Percentiles rank a stretch among this genome's conserved stretches.
These are phyloP conservation scores for Perdix hodgsoniae DNA, from an alignment of 2,797 vertebrate species.

Conservation along the genomic window DNA sequence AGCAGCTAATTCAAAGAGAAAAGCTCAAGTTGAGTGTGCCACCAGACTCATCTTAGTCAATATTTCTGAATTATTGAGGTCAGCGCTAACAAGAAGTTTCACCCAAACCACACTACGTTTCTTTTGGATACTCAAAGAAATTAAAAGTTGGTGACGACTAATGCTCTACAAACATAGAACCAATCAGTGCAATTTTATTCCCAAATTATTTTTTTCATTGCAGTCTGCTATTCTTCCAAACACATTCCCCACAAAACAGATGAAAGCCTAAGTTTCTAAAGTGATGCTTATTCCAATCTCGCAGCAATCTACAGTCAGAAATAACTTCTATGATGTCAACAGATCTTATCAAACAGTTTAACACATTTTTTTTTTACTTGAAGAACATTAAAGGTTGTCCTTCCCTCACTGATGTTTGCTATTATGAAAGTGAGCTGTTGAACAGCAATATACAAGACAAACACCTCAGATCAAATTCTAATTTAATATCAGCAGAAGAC, in stretches of 20 bases:
- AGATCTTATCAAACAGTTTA: background rate
- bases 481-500: background rate
- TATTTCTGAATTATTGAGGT: background rate
- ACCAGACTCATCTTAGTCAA: background rate
- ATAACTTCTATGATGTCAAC: background rate
- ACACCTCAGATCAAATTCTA: background rate
- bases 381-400: background rate
- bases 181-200: background rate
- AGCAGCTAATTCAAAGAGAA: background rate
- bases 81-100: background rate
- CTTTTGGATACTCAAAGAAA: background rate
- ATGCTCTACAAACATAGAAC: background rate
- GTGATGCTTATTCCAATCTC: background rate
- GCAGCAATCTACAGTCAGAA: background rate
- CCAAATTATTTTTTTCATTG: background rate
- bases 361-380: background rate
- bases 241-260: background rate
- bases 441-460: background rate
- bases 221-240: background rate
- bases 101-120: background rate
- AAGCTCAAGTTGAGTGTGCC: background rate
- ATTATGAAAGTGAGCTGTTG: background rate
- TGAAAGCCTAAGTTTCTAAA: background rate
- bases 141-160: background rate
- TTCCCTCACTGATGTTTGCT: background rate